phyloP scores from a whole-genome alignment of 2,888 invertebrate species.

The Yponomeuta sedellus region DNA sequence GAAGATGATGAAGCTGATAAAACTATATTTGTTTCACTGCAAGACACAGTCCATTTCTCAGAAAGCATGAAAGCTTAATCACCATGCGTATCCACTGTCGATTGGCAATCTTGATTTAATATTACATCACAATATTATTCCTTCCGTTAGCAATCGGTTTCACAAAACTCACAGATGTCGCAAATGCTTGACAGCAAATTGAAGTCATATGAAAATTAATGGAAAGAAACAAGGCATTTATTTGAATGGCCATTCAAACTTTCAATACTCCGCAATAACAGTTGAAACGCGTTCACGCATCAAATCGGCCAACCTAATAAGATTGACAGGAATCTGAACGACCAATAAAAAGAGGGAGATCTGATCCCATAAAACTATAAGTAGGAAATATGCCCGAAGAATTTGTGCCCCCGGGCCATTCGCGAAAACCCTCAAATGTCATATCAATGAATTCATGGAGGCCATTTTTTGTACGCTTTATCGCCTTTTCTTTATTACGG shows the following conservation, averaged over 20 bases:
- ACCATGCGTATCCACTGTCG: no score
- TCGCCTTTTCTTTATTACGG: slow-evolving; percentile 72
- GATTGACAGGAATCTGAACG: slow-evolving; percentile 67
- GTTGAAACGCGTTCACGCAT: slow-evolving; percentile 30
- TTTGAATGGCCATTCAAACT: background rate
- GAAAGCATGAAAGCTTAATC: no score
- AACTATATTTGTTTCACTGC: no score
- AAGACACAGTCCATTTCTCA: no score
- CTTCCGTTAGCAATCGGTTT: no score
- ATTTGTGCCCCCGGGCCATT: slow-evolving; percentile 50
- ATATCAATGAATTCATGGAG: slow-evolving; percentile 75
- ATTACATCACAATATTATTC: no score
- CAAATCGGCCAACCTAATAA: slow-evolving; percentile 54
- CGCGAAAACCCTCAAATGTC: slow-evolving; percentile 65
- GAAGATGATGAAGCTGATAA: no score
- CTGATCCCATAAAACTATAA: slow-evolving; percentile 72
- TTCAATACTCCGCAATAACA: slow-evolving; percentile 23
- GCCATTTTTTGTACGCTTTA: slow-evolving; percentile 70
- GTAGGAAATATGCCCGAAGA: slow-evolving; percentile 60
- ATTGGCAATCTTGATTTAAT: no score
- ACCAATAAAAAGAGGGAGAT: slow-evolving; percentile 67
- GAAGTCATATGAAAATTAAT: no score
- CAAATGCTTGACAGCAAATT: background rate
- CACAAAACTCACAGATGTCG: no score
- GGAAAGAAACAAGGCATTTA: background rate